phyloP scores from a whole-genome alignment of 2,888 invertebrate genomes.

The Melanargia galathea region DNA sequence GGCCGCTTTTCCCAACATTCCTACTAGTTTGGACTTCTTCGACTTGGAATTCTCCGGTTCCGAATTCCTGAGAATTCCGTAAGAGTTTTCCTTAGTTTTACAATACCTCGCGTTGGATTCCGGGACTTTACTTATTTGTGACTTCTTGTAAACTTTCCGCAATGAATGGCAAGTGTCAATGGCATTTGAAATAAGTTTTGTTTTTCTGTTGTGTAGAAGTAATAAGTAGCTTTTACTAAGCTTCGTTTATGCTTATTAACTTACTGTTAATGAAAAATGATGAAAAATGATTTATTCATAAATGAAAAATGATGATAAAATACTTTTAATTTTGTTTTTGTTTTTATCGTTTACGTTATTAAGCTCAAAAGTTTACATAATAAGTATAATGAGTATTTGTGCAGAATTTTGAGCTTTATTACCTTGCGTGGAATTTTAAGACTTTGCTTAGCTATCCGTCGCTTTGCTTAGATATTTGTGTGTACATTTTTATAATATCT shows the following conservation, averaged over 20 bases:
- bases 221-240: neutral
- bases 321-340: too few relatives aligned
- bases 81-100: slow-evolving; percentile 34
- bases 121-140: slow-evolving; percentile 19
- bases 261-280: too few relatives aligned
- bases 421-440: too few relatives aligned
- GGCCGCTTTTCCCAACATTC: slow-evolving; percentile 56
- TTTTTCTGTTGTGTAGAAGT: neutral
- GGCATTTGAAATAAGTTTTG: slow-evolving; percentile 5
- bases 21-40: slow-evolving; percentile 27
- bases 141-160: slow-evolving; percentile 13
- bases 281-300: too few relatives aligned
- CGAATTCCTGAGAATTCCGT: slow-evolving; percentile 15
- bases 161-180: slow-evolving; percentile 36
- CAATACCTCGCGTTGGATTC: slow-evolving; percentile 33
- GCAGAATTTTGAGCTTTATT: too few relatives aligned
- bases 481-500: too few relatives aligned
- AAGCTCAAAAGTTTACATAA: too few relatives aligned
- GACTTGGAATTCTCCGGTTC: slow-evolving; percentile 20
- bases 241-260: neutral
- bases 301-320: too few relatives aligned
- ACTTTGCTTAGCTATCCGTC: too few relatives aligned
- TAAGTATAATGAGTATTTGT: too few relatives aligned
- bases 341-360: too few relatives aligned
- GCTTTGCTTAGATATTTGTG: too few relatives aligned